A percentile compares a stretch with the other conserved stretches of the same genome.
These are phyloP conservation scores for Pristis pectinata DNA, from an alignment of 2,797 vertebrate species.

Conservation along the genomic window DNA sequence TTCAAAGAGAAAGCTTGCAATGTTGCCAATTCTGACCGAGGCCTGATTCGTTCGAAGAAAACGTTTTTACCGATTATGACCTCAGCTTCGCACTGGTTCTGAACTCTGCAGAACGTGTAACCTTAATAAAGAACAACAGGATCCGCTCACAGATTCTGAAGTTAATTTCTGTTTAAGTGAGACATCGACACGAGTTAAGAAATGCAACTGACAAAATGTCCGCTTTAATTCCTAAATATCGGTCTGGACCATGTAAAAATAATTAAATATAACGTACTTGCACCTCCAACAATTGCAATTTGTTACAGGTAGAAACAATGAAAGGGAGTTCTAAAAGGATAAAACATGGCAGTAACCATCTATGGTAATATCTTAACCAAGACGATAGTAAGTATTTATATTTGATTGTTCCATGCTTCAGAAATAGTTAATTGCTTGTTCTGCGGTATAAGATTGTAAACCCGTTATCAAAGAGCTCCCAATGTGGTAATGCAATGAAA, in stretches of 20 bases:
- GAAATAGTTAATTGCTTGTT: constrained; percentile 30
- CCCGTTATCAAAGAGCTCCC: constrained; percentile 18
- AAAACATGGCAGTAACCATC: not conserved
- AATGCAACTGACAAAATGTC: not conserved
- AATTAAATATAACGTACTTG: not conserved
- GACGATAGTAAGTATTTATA: not conserved
- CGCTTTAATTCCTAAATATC: not conserved
- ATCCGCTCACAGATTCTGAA: not conserved
- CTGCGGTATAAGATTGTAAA: constrained; percentile 15
- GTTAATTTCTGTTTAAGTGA: not conserved
- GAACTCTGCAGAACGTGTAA: not conserved
- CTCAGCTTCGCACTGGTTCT: too few species aligned
- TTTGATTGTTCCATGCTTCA: not conserved
- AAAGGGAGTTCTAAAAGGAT: not conserved
- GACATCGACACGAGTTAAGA: not conserved
- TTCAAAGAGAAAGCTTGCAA: not conserved
- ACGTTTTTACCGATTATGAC: not conserved
- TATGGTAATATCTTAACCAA: not conserved
- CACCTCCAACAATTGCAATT: not conserved
- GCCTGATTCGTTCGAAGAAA: not conserved
- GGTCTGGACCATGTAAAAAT: not conserved
- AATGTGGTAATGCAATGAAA: constrained; percentile 22
- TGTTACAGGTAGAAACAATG: not conserved
- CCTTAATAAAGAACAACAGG: not conserved
- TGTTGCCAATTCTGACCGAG: not conserved